Evolutionary conservation across 2,888 invertebrate species (phyloP), one percentile per base, ranked within the genome.

Genomic region (Tanytarsus gracilentus): DNA sequence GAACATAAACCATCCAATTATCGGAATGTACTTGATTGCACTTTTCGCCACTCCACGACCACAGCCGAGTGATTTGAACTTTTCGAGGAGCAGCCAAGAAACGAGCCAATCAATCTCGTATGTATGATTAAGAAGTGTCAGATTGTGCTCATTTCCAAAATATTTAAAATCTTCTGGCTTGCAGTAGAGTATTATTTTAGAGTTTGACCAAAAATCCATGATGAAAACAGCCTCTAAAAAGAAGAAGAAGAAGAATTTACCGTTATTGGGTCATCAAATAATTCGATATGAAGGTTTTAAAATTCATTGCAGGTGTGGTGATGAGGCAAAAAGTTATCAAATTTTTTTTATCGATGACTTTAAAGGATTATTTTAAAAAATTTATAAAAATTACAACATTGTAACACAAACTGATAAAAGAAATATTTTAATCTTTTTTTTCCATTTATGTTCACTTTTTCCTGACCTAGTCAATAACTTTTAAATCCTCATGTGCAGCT

Each of bases 41-140:
- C 48, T 48, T 11, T 58, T 58, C 8, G 48, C 23, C 21, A 58
- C 44, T 11, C 58, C 58, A 14, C 58, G 26, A 4, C 48, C 48
- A 48, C 48, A 36, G 2, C 58, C 58, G 18, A 58, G 48, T 7
- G 23, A 14, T 27, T 21, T 36, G 30, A 58, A 48, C 21, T 29
- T 44, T n/a, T 44, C 29, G 11, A 58, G 18, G n/a, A 58, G 7
- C 7, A 44, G 81, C 90, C 90, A 92, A 11, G 90, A 88, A 74
- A 88, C 82, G 0, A 93, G 76, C 92, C 92, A 93, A 71, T 93
- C 93, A 66, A 91, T 83, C 77, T 93, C 92, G 71, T 88, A 92
- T 55, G 84, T 83, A 68, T 93, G 93, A 71, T 93, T 93, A 86
- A 92, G 88, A 61, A 92, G 75, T 61, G 88, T 80, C 68, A 88